A percentile compares a stretch with the other conserved stretches of the same genome.
These are phyloP conservation scores for Myotis davidii DNA, from an alignment of 2,113 vertebrate genomes.

Conservation along the genomic window DNA sequence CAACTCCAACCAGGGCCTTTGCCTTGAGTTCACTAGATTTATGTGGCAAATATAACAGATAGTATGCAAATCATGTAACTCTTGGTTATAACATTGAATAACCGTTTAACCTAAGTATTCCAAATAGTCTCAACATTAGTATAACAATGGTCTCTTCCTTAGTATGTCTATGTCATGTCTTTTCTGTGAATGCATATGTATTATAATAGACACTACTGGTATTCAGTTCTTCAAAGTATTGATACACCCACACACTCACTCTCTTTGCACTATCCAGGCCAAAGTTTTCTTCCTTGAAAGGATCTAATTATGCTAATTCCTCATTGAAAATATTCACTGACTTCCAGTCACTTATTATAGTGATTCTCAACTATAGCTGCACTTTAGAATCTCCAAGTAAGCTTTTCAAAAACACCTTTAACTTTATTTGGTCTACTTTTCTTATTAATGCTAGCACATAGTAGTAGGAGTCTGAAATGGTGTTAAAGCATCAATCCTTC, in stretches of 20 bases:
- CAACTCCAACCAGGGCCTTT: background rate
- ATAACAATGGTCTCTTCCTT: background rate
- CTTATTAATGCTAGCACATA: background rate
- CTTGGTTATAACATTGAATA: background rate
- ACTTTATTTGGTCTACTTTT: background rate
- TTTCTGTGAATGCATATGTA: background rate
- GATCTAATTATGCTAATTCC: background rate
- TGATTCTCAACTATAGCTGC: background rate
- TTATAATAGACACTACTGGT: background rate
- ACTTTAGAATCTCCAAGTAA: background rate
- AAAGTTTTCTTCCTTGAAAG: background rate
- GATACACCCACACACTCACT: background rate
- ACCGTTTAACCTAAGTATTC: background rate
- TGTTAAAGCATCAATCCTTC: background rate
- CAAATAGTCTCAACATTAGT: background rate
- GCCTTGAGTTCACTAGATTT: background rate
- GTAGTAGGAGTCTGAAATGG: background rate
- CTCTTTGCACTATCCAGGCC: background rate
- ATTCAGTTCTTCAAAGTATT: background rate
- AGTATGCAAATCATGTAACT: background rate
- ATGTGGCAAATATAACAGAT: background rate
- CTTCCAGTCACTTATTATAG: background rate
- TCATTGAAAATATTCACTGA: background rate
- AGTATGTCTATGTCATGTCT: background rate
- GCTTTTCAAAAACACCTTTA: background rate